phyloP scores from a whole-genome alignment of 2,113 vertebrate species.

The Microtus montanus region DNA sequence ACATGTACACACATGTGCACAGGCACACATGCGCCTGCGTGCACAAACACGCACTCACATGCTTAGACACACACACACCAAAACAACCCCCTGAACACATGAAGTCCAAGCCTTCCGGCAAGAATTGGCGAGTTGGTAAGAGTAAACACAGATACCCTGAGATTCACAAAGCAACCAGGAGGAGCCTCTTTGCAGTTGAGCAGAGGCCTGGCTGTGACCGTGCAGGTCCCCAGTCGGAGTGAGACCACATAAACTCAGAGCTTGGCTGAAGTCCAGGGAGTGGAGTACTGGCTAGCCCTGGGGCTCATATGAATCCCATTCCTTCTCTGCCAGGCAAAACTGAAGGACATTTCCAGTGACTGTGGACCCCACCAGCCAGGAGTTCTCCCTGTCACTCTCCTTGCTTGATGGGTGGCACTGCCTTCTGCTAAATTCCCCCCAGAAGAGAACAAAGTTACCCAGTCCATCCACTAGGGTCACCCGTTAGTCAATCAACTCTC shows the following conservation, averaged over 20 bases:
- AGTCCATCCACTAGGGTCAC: background rate
- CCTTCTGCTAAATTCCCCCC: background rate
- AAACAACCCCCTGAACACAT: background rate
- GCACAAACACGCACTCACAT: background rate
- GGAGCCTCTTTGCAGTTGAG: background rate
- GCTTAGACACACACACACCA: background rate
- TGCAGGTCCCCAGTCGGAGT: background rate
- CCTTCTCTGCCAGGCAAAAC: background rate
- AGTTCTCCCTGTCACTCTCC: too few relatives aligned
- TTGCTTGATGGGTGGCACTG: background rate
- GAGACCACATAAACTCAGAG: background rate
- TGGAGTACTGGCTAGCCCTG: background rate
- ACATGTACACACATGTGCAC: background rate
- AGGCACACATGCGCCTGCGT: too few relatives aligned
- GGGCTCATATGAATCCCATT: rapidly evolving
- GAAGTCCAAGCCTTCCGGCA: background rate
- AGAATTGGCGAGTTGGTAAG: background rate
- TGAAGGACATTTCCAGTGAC: background rate
- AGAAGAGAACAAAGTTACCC: background rate
- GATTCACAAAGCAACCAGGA: background rate
- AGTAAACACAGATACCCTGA: background rate
- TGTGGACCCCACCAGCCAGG: background rate
- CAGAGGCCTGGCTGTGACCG: too few relatives aligned
- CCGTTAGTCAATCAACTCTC: background rate
- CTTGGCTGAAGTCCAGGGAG: background rate